Conservation (phyloP, 2,797 vertebrate genomes). For the Phalloptychus januarius region DNA sequence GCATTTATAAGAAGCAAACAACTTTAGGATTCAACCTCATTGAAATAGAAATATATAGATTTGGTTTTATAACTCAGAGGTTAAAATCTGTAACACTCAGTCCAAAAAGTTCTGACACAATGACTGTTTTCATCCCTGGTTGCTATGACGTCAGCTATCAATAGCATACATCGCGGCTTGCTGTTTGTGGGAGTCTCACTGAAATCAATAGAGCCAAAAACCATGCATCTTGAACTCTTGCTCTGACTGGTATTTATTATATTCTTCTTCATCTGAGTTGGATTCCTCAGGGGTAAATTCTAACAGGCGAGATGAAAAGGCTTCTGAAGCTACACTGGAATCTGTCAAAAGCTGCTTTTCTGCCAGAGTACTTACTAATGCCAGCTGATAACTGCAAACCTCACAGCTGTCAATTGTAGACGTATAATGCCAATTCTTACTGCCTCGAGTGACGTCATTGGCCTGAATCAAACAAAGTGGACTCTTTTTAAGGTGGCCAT, state of each 20-base stretch:
- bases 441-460: background rate
- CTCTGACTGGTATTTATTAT: constrained; percentile 1
- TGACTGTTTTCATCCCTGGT: background rate
- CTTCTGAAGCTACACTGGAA: background rate
- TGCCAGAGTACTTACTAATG: background rate
- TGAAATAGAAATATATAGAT: background rate
- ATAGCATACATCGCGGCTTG: background rate
- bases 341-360: background rate
- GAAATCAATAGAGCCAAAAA: background rate
- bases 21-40: background rate
- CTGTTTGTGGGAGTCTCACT: background rate
- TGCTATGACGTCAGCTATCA: background rate
- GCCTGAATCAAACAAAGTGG: background rate
- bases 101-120: background rate
- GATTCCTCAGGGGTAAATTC: background rate
- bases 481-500: background rate
- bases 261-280: constrained; percentile 4
- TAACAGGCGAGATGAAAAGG: constrained; percentile 1
- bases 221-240: constrained; percentile 1
- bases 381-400: background rate
- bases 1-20: background rate
- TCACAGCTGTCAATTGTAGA: background rate
- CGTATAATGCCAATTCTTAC: background rate
- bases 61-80: background rate
- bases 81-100: background rate